These are phyloP conservation scores for Pseudocheirus occidentalis DNA, from an alignment of 2,797 vertebrate genomes.

Conservation along the genomic window DNA sequence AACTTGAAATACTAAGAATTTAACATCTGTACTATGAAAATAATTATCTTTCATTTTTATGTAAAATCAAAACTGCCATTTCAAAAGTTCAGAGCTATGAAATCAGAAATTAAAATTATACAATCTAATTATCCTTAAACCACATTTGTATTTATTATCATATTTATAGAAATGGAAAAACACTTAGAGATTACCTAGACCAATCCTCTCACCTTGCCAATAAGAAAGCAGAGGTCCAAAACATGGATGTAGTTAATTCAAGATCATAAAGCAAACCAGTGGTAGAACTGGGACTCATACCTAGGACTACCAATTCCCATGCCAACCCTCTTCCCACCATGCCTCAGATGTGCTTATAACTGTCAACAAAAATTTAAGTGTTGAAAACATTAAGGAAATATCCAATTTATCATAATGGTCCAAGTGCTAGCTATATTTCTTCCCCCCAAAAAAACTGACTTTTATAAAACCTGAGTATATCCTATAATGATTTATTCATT, in stretches of 20 bases:
- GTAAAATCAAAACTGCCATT: slow-evolving; percentile 36
- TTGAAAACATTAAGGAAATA: slow-evolving; percentile 34
- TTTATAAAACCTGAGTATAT: not conserved
- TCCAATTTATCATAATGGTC: not conserved
- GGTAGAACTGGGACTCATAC: not conserved
- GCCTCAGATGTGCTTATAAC: not conserved
- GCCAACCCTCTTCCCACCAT: not conserved
- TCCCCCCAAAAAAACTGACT: not conserved
- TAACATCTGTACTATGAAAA: slow-evolving; percentile 7
- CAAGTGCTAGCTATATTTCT: not conserved
- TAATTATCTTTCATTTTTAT: slow-evolving; percentile 36
- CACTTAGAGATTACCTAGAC: not conserved
- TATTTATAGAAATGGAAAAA: not conserved
- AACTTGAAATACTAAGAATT: slow-evolving; percentile 7
- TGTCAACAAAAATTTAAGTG: slow-evolving; percentile 28
- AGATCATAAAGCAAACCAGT: not conserved
- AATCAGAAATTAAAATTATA: not conserved
- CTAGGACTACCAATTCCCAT: not conserved
- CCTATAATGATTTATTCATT: not conserved
- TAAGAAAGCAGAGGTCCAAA: not conserved
- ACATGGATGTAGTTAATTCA: not conserved
- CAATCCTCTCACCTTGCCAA: not conserved
- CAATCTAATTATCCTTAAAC: slow-evolving; percentile 55
- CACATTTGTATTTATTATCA: not conserved
- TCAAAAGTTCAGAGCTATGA: slow-evolving; percentile 60